Evolutionary conservation across 1,140 invertebrate species (phyloP), one percentile per base, ranked within the genome.

Genomic region (Aradophagus sp.): DNA sequence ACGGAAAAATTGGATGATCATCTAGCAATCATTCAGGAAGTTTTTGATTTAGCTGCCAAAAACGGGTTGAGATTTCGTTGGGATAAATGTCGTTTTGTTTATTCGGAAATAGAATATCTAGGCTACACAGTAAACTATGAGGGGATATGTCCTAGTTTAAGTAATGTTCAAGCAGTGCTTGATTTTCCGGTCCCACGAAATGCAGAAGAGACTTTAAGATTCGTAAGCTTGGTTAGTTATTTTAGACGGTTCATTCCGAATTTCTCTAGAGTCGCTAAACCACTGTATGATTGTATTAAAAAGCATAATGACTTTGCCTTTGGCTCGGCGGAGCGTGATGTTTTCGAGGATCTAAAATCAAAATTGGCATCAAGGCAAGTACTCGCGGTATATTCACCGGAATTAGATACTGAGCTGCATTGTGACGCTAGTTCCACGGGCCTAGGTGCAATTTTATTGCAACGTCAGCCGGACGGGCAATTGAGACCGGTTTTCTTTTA

Each of bases 121-220:
- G 39, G 39, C 13, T 42, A 42, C 27, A 12, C 5, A 8, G 13
- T 26, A 5, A 27, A n/a, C n/a, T 14, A 15, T 14, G 23, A 42
- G 7, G 39, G 39, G 4, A 42, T 42, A 10, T 4, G 39, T 27
- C 39, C 39, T 5, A 42, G 39, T n/a, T 4, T 14, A 3, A 23
- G 8, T 7, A 42, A 42, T 42, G 23, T 42, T 42, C 20, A 14
- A 26, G 19, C 39, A 2, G 23, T 42, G 2, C 20, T 45, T 2
- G 13, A 45, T 31, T 45, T 31, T 45, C 27, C 41, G 2, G 41
- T 16, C 4, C 41, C 41, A 17, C 41, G 41, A 31, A 45, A 31
- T 10, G 36, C 36, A 6, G 5, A 39, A 11, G 27, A 45, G 8
- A 3, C 12, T 1, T 26, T 31, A n/a, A 12, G 41, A n/a, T 45